Base-by-base conservation (phyloP, 2,113 vertebrate genomes). In the Malurus cyaneus region DNA sequence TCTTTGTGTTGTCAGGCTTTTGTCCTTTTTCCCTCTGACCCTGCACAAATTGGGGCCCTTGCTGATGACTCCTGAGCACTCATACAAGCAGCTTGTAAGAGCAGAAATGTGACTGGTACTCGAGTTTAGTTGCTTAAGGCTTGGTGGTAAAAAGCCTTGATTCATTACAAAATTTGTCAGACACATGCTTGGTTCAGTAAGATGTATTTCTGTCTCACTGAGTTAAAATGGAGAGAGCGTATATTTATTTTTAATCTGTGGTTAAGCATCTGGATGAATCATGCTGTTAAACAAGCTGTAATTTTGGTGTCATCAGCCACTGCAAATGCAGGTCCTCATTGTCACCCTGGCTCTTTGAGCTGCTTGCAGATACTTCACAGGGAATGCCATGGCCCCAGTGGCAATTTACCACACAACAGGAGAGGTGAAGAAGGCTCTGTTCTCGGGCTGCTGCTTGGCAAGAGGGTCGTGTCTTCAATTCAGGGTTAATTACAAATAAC, bases 401-500 rank as follows among this genome's bases (percentile, higher is more conserved):
- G 52, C 79, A 74, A 91, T 92, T 86, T 86, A 60, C 53, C 18
- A 15, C 21, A 12, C 56, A 61, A 69, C 28, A 65, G 46, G 41
- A 76, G 49, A 91, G 70, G 46, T 11, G 6, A 28, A 32, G 46
- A 60, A 79, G 70, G 49, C 53, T 66, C 57, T 54, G 34, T 46
- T 74, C 31, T 29, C 56, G 62, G 57, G 65, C 53, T 65, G 47
- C 19, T 62, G 18, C 50, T 92, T 56, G 32, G 59, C 50, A 89
- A 79, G 70, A 34, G 72, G 79, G 47, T 57, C 1, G 0, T 41
- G 34, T 41, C 88, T 86, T 85, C 79, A 39, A 2, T 54, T 80
- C 1, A 2, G 9, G 62, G 62, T 93, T 95, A 94, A 94, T 95
- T 93, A 80, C 47, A 52, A 85, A 66, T 82, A 91, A 80, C 59